Base-by-base conservation (phyloP, 2,797 vertebrate genomes). In the Pyrocephalus nanus region DNA sequence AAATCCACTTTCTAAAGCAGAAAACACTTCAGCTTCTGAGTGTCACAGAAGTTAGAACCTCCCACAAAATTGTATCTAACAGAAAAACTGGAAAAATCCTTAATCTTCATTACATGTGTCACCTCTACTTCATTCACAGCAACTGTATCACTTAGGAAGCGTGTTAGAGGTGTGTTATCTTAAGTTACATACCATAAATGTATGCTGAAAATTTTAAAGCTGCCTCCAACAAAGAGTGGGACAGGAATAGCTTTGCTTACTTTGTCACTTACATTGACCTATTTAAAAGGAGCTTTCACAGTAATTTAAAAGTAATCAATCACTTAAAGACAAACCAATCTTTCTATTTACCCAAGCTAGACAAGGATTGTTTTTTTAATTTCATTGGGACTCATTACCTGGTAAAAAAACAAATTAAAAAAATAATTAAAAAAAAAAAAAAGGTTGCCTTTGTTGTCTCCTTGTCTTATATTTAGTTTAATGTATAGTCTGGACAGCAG, bases 221-320 rank as follows among this genome's bases (percentile, higher is more conserved):
- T 87, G 47, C 7, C 8, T 48, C 32, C 50, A 87, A 83, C 90
- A 89, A 76, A 87, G 40, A 81, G 8, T 21, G 67, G 83, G 50
- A 95, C 74, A 81, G 73, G 74, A 93, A 45, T 74, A 85, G 32
- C 30, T 94, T 85, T 91, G 78, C 86, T 93, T 87, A 66, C 53
- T 86, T 94, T 85, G 60, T 67, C 54, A 67, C 27, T 96, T 89
- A 42, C 23, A 43, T 29, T 93, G 53, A 76, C 60, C 51, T 78
- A 74, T 80, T 95, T 91, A 77, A 93, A 96, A 96, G 36, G 58
- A 95, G 61, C n/a, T 88, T 94, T 96, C 82, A 80, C 58, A 86
- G 73, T 91, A 94, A 96, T 96, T 96, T 94, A 96, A 85, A 75
- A 94, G 64, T 75, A 96, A 97, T 96, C 92, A 94, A 87, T 73